phyloP scores from a whole-genome alignment of 2,888 invertebrate genomes.

The Eremobia ochroleuca region DNA sequence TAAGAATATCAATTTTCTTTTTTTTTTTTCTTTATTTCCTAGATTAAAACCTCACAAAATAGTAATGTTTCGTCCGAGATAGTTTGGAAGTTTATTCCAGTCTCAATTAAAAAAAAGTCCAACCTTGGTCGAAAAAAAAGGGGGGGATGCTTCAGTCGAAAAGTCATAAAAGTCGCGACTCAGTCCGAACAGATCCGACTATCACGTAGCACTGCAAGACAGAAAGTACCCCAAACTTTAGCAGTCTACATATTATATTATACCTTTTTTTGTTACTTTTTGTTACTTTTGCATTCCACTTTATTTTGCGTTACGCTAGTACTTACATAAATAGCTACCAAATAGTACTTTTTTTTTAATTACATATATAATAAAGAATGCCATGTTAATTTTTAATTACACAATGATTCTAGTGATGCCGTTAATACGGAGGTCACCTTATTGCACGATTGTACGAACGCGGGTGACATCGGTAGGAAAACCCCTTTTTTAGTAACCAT shows the following conservation, averaged over 20 bases:
- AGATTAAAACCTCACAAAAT: no score
- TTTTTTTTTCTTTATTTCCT: no score
- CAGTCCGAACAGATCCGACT: slow-evolving; percentile 66
- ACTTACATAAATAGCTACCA: slow-evolving; percentile 88
- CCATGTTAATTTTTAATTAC: slow-evolving; percentile 82
- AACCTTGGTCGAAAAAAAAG: not conserved
- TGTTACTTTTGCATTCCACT: slow-evolving; percentile 76
- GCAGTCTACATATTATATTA: slow-evolving; percentile 77
- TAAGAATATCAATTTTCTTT: no score
- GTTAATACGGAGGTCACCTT: slow-evolving; percentile 54
- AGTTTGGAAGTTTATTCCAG: not conserved
- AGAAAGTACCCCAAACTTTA: slow-evolving; percentile 67
- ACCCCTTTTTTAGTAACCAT: not conserved
- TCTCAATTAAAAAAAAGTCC: not conserved
- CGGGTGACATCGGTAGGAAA: slow-evolving; percentile 29
- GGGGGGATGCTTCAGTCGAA: not conserved
- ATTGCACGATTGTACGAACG: slow-evolving; percentile 62
- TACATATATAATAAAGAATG: slow-evolving; percentile 87
- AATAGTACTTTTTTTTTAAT: slow-evolving; percentile 83
- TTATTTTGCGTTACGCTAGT: slow-evolving; percentile 79
- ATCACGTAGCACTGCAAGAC: slow-evolving; percentile 40
- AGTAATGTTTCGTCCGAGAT: no score
- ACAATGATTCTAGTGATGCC: slow-evolving; percentile 74
- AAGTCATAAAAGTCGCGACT: slow-evolving; percentile 47
- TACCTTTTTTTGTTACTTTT: slow-evolving; percentile 75